phyloP scores from a whole-genome alignment of 2,888 invertebrate genomes.

The Sipunculus nudus region DNA sequence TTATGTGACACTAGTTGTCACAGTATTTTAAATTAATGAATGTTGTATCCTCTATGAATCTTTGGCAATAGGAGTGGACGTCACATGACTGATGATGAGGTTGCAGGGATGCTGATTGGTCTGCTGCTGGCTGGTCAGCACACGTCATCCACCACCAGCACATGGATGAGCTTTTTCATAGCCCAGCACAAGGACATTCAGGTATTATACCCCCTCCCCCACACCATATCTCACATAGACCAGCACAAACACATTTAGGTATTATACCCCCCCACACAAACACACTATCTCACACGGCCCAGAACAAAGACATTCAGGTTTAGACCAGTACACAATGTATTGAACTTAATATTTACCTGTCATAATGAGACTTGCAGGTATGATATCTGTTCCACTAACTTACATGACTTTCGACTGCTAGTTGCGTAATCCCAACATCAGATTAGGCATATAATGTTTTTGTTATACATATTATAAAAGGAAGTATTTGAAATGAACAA shows the following conservation, averaged over 20 bases:
- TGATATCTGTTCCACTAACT: too few species aligned
- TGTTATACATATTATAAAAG: too few species aligned
- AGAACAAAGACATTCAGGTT: slow-evolving; percentile 49
- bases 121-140: slow-evolving; percentile 60
- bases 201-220: slow-evolving; percentile 37
- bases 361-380: too few species aligned
- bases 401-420: too few species aligned
- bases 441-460: too few species aligned
- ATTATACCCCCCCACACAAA: not conserved
- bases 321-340: not conserved
- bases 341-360: too few species aligned
- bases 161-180: slow-evolving; percentile 57
- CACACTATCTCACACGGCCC: slow-evolving; percentile 44
- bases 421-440: too few species aligned
- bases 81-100: slow-evolving; percentile 55
- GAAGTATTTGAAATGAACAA: too few species aligned
- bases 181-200: slow-evolving; percentile 51
- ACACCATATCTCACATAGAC: slow-evolving; percentile 43
- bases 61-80: slow-evolving; percentile 50
- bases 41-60: too few species aligned
- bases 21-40: too few species aligned
- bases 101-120: slow-evolving; percentile 59
- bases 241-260: slow-evolving; percentile 51
- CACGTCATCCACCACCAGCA: slow-evolving; percentile 59
- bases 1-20: too few species aligned